Base-by-base conservation (phyloP, 2,797 vertebrate genomes). In the Danio albolineatus region DNA sequence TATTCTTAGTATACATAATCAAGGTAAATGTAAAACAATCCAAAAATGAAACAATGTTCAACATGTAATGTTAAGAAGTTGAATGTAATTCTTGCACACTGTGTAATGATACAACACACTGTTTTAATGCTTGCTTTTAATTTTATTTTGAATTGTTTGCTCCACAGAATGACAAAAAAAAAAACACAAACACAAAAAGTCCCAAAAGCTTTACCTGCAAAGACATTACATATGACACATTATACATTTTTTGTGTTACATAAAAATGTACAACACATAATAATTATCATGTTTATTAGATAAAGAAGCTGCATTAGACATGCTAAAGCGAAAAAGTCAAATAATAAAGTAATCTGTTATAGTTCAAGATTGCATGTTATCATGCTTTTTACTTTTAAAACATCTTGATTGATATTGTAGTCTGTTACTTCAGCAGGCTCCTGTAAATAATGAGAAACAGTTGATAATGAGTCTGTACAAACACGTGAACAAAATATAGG, bases 401-500 rank as follows among this genome's bases (percentile, higher is more conserved):
- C 39, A 41, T 46, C 10, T 36, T 9, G 51, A 57, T 66, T 66
- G 7, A 17, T 66, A n/a, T 36, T 43, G 56, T 17, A 56, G 21
- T 9, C 39, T 57, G 53, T 36, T 76, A 10, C 60, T 56, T 76
- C 16, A 10, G 8, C 51, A 46, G 49, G 21, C 14, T 76, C 62
- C 62, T 76, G 41, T n/a, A 73, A 73, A 73, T 48, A 48, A 46
- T n/a, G 21, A 60, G 14, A 76, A 56, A 56, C n/a, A 76, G 36
- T 10, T 38, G 44, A 49, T 38, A 38, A 10, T 39, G 16, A 60
- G 44, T 73, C 17, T 44, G 4, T 38, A 72, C 19, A 44, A 9
- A 43, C 28, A 39, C 13, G 48, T 21, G 36, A 36, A n/a, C 14
- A 53, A 17, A 53, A 69, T 51, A n/a, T 38, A 1, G 17, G 10